Base-by-base conservation (phyloP, 2,888 invertebrate species). In the Busseola fusca region DNA sequence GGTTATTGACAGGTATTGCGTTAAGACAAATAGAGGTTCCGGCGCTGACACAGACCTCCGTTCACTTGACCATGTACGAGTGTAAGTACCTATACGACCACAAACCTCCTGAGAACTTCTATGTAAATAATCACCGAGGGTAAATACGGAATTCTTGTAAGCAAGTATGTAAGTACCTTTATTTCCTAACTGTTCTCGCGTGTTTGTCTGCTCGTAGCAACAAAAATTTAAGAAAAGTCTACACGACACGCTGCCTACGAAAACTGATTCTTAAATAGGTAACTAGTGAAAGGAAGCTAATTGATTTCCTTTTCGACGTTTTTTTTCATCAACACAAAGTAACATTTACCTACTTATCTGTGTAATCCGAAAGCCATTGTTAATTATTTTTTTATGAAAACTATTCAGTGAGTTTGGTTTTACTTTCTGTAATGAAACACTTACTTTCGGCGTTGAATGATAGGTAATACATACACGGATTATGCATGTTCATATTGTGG, bases 1-100 rank as follows among this genome's bases (percentile, higher is more conserved):
- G 93, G 92, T 91, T 94, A 94, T 95, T 94, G 95, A 95, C 95
- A 94, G 93, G 93, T 94, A 95, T 95, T 94, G 95, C 95, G 95
- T 94, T 94, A 95, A 95, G 92, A 95, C 95, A 95, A 95, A 95
- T 92, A 95, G 90, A 93, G 91, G 93, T 92, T 91, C 92, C 91
- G 93, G 92, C 93, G 92, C 93, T 92, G 90, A 93, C 92, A 91
- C 92, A 91, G 93, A 93, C 93, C 94, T 91, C 94, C 93, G 93
- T 92, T 94, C 93, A 91, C 93, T 94, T 93, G 93, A 93, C 93
- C 94, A 86, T 87, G 88, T 89, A 87, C 83, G 83, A 86, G 81
- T 81, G 84, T 83, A 81, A 86, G 87, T 88, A 88, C 90, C 89
- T 81, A 88, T 88, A 91, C 89, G 88, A 89, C 89, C 90, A 89